These are phyloP conservation scores for Melanocharis versteri DNA, from an alignment of 2,113 vertebrate species.

Conservation along the genomic window DNA sequence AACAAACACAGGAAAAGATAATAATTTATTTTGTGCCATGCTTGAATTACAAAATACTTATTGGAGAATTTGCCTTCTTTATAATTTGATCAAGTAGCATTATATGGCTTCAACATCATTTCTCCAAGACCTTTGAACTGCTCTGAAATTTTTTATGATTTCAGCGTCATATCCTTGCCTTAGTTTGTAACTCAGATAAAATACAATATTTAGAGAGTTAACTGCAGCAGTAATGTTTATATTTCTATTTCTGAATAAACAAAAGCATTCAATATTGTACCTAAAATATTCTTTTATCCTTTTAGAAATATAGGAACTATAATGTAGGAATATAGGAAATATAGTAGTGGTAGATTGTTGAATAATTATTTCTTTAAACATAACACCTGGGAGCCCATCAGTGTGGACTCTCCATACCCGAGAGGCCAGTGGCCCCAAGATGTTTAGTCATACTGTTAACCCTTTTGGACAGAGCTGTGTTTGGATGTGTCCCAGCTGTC, in stretches of 20 bases:
- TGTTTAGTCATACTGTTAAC: not conserved
- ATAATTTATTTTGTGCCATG: not conserved
- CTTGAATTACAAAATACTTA: not conserved
- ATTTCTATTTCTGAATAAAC: not conserved
- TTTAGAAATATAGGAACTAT: not conserved
- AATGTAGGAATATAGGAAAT: not conserved
- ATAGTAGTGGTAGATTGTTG: fast-evolving
- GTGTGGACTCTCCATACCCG: not conserved
- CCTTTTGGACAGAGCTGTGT: not conserved
- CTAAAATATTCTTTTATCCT: not conserved
- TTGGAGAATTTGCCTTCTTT: not conserved
- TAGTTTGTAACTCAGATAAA: not conserved
- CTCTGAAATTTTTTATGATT: not conserved
- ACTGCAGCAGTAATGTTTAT: not conserved
- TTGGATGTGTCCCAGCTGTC: not conserved
- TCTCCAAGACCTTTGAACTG: not conserved
- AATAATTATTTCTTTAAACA: not conserved
- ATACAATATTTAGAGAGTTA: not conserved
- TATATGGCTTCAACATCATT: not conserved
- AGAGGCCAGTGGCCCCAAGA: fast-evolving
- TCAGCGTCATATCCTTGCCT: not conserved
- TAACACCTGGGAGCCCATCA: not conserved
- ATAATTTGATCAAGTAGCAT: not conserved
- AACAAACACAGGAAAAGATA: not conserved
- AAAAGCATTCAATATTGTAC: not conserved